Evolutionary conservation across 2,797 vertebrate genomes (phyloP).

Genomic region (Paramormyrops hopkinsi): DNA sequence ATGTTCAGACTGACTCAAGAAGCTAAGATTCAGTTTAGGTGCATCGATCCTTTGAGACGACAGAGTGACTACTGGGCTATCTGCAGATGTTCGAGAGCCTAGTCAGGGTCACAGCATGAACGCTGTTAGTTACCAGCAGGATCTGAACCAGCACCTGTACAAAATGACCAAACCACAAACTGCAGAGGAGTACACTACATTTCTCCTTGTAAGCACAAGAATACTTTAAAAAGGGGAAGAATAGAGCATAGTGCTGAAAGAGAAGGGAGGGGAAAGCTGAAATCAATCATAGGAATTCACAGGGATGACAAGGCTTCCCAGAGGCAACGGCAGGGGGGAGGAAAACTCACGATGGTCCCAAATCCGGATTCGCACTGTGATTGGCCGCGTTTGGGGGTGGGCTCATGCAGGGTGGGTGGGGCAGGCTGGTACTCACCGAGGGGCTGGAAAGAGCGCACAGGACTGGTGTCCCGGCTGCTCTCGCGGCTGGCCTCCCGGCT

Average conservation of each 20-base stretch:
- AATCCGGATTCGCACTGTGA: neutral
- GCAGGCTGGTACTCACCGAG: conserved; percentile 76
- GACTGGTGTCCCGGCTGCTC: conserved; percentile 97
- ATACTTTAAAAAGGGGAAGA: neutral
- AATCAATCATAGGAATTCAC: neutral
- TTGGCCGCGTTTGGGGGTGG: too few species aligned
- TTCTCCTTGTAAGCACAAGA: neutral
- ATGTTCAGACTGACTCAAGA: neutral
- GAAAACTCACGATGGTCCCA: too few species aligned
- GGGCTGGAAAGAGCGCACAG: conserved; percentile 89
- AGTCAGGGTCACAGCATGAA: neutral
- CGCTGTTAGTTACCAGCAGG: neutral
- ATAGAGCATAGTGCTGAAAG: neutral
- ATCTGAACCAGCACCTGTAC: neutral
- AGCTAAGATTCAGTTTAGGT: neutral
- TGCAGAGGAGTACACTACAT: neutral
- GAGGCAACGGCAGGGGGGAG: neutral
- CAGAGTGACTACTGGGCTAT: neutral
- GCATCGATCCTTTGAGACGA: neutral
- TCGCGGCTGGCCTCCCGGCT: conserved; percentile 97
- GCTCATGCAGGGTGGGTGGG: neutral
- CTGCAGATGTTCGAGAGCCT: neutral
- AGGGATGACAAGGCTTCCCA: neutral
- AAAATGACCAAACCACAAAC: neutral
- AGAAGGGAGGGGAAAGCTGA: neutral